Evolutionary conservation across 2,888 invertebrate species (phyloP), one percentile per base, ranked within the genome.

Genomic region (Sericinus montela): DNA sequence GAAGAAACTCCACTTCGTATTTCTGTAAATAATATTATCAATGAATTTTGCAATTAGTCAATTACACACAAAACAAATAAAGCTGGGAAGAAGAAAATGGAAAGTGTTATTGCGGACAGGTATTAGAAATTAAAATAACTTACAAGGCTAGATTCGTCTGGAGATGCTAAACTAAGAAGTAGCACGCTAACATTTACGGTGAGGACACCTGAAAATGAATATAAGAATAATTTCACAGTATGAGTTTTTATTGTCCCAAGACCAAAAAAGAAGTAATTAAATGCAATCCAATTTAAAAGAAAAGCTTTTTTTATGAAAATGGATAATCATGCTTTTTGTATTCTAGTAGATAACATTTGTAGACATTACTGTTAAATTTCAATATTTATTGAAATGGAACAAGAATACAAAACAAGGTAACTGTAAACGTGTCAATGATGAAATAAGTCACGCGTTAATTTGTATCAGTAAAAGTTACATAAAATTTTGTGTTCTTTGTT

Each of bases 111-210:
- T 41, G 8, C 15, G 14, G 34, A 51, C 42, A 30, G 34, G 35
- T 50, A 47, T 46, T 43, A 53, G 32, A 50, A 38, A 52, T 32
- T 41, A 56, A 49, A 56, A 56, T 56, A 65, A 92, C 94, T 95
- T 92, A 97, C 97, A 94, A 97, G 91, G 91, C 97, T 97, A 76
- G 97, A 97, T 90, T 97, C 97, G 89, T 97, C 97, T 62, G 97
- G 97, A 65, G 97, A 97, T 69, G 97, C 97, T 89, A 97, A 92
- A 90, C 97, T 97, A 78, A 97, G 93, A 72, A 97, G 93, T 82
- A 97, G 91, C 67, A 97, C 97, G 89, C 96, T 97, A 82, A 97
- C 96, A 90, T 97, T 97, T 63, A 97, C 97, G 69, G 95, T 95
- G 86, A 97, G 92, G 73, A 95, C 95, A 88, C 95, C 97, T 97